phyloP scores from a whole-genome alignment of 2,888 invertebrate genomes.

The Gandaritis pyraliata region DNA sequence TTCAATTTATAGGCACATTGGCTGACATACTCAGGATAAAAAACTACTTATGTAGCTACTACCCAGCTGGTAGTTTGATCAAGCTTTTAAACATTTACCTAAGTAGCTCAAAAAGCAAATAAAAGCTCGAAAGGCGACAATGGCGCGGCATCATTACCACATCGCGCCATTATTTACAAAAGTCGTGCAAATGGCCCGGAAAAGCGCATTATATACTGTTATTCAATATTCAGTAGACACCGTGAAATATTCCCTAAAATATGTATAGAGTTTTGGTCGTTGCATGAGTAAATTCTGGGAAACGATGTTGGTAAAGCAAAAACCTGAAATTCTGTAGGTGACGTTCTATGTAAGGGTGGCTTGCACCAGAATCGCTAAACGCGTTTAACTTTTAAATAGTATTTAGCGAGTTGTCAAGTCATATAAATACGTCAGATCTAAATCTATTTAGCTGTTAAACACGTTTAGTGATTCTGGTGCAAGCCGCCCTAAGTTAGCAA shows the following conservation, averaged over 20 bases:
- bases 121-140: constrained; percentile 12
- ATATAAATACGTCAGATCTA: too few species aligned
- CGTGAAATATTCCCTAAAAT: constrained; percentile 34
- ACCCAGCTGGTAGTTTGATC: neutral
- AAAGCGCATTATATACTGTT: constrained; percentile 46
- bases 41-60: too few species aligned
- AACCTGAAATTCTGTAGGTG: neutral
- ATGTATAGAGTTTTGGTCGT: constrained; percentile 18
- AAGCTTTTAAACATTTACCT: constrained; percentile 3
- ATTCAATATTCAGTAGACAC: constrained; percentile 50
- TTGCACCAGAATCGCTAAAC: too few species aligned
- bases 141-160: constrained; percentile 35
- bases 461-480: too few species aligned
- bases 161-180: constrained; percentile 47
- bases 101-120: constrained; percentile 14
- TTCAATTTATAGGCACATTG: too few species aligned
- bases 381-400: too few species aligned
- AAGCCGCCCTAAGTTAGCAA: too few species aligned
- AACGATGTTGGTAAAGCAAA: neutral
- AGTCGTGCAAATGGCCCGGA: constrained; percentile 49
- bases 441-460: too few species aligned
- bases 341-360: too few species aligned
- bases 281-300: neutral
- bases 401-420: too few species aligned
- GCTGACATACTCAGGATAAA: too few species aligned